phyloP scores from a whole-genome alignment of 1,140 invertebrate species.

The Lepidostoma basale region DNA sequence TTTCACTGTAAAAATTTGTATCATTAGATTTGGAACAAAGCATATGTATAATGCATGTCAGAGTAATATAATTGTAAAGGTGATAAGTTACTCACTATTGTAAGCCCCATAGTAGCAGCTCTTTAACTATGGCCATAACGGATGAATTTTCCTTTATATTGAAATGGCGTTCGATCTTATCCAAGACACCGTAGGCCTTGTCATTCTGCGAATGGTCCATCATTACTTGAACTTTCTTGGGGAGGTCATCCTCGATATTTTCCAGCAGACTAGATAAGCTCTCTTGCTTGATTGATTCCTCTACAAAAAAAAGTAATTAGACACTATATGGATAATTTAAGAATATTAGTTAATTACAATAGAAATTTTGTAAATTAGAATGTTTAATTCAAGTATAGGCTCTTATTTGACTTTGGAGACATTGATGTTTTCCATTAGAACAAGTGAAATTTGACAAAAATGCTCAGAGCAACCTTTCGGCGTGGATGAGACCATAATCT shows the following conservation, averaged over 20 bases:
- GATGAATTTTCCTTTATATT: slow-evolving; percentile 1
- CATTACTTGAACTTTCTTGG: slow-evolving; percentile 8
- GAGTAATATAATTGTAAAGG: background rate
- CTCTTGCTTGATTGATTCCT: background rate
- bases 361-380: background rate
- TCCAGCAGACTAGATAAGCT: background rate
- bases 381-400: no score
- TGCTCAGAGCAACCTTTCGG: no score
- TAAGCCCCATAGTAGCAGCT: slow-evolving; percentile 3
- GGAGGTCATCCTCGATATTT: background rate
- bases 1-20: no score
- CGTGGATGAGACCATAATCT: no score
- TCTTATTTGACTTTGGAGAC: no score
- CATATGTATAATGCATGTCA: no score
- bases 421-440: no score
- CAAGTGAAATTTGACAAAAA: no score
- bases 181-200: slow-evolving; percentile 2
- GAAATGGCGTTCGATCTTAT: slow-evolving; percentile 7
- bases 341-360: background rate
- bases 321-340: background rate
- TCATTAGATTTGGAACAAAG: no score
- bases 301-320: background rate
- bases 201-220: slow-evolving; percentile 20
- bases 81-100: background rate
- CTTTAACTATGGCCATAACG: background rate